Conservation (phyloP, 2,888 invertebrate genomes). For the Drosophila kokeensis region DNA sequence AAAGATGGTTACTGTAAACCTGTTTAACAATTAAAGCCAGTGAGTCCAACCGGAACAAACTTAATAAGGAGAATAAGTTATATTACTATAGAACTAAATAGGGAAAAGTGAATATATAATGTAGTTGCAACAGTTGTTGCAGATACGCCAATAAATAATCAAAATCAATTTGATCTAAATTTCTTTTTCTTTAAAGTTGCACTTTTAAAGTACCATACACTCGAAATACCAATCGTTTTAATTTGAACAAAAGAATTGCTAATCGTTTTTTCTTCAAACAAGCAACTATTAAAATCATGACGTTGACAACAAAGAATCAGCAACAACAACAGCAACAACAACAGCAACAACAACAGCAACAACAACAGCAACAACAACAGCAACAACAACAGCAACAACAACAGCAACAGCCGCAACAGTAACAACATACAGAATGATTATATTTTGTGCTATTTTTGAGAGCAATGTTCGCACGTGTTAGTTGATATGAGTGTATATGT, state of each 20-base stretch:
- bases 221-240: constrained; percentile 45
- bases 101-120: constrained; percentile 5
- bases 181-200: constrained; percentile 21
- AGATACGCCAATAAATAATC: not conserved
- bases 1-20: constrained; percentile 37
- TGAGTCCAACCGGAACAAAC: constrained; percentile 38
- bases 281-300: constrained; percentile 56
- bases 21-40: constrained; percentile 47
- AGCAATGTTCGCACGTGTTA: constrained; percentile 66
- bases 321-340: constrained; percentile 15
- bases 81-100: not conserved
- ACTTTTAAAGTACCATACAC: constrained; percentile 25
- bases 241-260: constrained; percentile 32
- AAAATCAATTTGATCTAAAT: not conserved
- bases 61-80: not conserved
- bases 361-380: constrained; percentile 19
- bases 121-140: not conserved
- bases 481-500: constrained; percentile 23
- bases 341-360: constrained; percentile 4
- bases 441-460: constrained; percentile 67
- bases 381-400: constrained; percentile 16
- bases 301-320: constrained; percentile 51
- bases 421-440: constrained; percentile 50
- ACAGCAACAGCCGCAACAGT: constrained; percentile 12
- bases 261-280: constrained; percentile 26